Evolutionary conservation across 2,113 vertebrate species (phyloP).

Genomic region (Pterocles burchelli): DNA sequence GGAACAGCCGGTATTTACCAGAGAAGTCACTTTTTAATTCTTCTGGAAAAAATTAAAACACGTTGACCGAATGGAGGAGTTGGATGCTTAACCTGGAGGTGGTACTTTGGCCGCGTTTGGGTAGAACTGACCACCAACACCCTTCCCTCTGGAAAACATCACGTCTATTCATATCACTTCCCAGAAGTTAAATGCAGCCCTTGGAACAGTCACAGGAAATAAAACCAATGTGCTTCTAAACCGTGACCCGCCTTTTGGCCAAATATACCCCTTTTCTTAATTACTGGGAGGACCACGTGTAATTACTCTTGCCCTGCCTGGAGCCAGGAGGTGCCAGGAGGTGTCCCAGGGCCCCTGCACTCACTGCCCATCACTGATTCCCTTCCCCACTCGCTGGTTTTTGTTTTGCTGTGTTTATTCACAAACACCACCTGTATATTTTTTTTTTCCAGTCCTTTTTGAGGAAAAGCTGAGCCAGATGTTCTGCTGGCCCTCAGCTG

Average conservation of each 20-base stretch:
- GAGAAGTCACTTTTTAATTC: not conserved
- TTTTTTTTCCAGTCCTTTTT: not conserved
- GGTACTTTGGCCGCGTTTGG: not conserved
- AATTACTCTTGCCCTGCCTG: not conserved
- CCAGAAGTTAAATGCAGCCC: constrained; percentile 12
- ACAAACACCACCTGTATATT: not conserved
- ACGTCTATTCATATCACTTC: not conserved
- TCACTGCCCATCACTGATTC: rapidly evolving
- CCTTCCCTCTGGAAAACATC: constrained; percentile 8
- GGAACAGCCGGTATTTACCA: not conserved
- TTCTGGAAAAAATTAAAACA: not conserved
- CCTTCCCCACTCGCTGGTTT: not conserved
- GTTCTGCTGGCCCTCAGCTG: not conserved
- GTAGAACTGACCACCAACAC: not conserved
- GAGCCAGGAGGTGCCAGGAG: not conserved
- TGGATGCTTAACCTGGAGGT: not conserved
- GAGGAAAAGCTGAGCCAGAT: not conserved
- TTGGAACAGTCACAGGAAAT: constrained; percentile 15
- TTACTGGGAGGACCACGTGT: not conserved
- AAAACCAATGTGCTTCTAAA: not conserved
- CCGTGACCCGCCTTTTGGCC: not conserved
- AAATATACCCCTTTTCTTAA: not conserved
- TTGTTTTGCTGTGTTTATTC: not conserved
- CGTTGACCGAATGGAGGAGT: not conserved
- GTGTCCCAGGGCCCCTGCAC: not conserved